phyloP scores from a whole-genome alignment of 2,113 vertebrate genomes.

The Origma solitaria region DNA sequence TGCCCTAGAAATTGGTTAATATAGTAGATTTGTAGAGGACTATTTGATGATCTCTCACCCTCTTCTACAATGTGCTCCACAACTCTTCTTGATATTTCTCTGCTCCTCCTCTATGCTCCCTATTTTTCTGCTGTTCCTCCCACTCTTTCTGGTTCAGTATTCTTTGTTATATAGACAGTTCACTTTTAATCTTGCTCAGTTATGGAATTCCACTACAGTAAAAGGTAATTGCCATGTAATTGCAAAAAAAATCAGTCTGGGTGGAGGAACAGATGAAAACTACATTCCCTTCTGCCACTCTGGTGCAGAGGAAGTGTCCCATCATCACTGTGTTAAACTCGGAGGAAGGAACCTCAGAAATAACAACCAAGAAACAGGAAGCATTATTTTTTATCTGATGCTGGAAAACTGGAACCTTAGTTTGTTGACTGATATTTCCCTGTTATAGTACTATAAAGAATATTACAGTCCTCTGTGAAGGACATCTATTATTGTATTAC shows the following conservation, averaged over 20 bases:
- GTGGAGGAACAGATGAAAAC: neutral
- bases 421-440: neutral
- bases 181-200: conserved; percentile 49
- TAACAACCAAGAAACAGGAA: neutral
- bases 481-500: neutral
- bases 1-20: conserved; percentile 54
- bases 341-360: conserved; percentile 5
- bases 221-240: neutral
- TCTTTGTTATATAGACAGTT: neutral
- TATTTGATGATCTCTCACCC: conserved; percentile 31
- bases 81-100: conserved; percentile 4
- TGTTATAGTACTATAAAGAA: neutral
- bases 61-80: conserved; percentile 22
- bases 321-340: neutral
- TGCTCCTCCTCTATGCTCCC: conserved; percentile 40
- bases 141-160: conserved; percentile 22
- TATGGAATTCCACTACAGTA: conserved; percentile 5
- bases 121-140: conserved; percentile 23
- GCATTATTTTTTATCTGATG: neutral
- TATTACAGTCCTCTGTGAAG: neutral
- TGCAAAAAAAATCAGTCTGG: neutral
- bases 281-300: neutral
- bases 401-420: neutral
- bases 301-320: neutral
- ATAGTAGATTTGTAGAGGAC: conserved; percentile 23